A percentile compares a stretch with the other conserved stretches of the same genome.
These are phyloP conservation scores for Uloborus plumipes DNA, from an alignment of 2,888 invertebrate genomes.

Conservation along the genomic window DNA sequence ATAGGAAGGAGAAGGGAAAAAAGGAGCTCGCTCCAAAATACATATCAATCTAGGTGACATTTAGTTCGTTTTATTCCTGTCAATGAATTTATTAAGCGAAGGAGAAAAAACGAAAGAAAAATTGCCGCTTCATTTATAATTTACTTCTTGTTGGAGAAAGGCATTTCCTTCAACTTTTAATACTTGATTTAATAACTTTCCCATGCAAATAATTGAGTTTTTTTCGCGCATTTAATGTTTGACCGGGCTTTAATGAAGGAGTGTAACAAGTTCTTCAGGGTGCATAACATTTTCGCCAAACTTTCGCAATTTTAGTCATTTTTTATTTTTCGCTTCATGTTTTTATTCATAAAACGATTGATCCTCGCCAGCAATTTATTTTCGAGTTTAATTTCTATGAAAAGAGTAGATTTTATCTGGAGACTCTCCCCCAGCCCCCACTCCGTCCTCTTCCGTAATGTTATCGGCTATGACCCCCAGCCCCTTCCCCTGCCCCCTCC, in stretches of 20 bases:
- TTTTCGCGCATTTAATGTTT: background rate
- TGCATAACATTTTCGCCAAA: slow-evolving; percentile 19
- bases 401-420: too few species aligned
- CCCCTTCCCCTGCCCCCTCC: too few species aligned
- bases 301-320: slow-evolving; percentile 13
- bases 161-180: slow-evolving; percentile 57
- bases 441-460: too few species aligned
- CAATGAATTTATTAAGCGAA: slow-evolving; percentile 61
- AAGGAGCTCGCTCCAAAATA: slow-evolving; percentile 33
- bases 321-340: slow-evolving; percentile 7
- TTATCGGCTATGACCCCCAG: too few species aligned
- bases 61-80: slow-evolving; percentile 58
- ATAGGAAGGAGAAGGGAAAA: slow-evolving; percentile 40
- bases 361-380: too few species aligned
- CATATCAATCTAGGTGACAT: slow-evolving; percentile 62
- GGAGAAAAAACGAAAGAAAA: slow-evolving; percentile 22
- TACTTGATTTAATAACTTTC: slow-evolving; percentile 63
- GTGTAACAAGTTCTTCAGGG: slow-evolving; percentile 38
- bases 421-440: too few species aligned
- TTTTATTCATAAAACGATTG: slow-evolving; percentile 5
- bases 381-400: too few species aligned
- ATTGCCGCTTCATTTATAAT: slow-evolving; percentile 54
- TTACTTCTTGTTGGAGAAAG: slow-evolving; percentile 49
- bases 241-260: slow-evolving; percentile 24
- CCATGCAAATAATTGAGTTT: slow-evolving; percentile 62